Evolutionary conservation across 1,140 invertebrate species (phyloP), one percentile per base, ranked within the genome.

Genomic region (Chrysomallon squamiferum): DNA sequence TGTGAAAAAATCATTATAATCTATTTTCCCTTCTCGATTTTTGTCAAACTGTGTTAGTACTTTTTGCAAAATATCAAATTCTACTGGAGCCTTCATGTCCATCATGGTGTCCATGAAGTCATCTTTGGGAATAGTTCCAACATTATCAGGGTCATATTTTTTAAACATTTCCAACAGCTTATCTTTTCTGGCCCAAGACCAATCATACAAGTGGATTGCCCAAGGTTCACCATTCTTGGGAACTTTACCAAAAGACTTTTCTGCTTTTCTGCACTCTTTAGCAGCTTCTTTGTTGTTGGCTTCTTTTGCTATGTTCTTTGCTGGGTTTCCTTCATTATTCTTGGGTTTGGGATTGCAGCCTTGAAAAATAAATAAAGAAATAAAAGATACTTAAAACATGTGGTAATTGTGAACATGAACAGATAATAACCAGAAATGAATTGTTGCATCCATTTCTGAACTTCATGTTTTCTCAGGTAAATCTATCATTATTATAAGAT

Each of bases 341-440:
- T 87, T 87, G 29, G 72, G 68, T 72, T 86, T 86, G 1, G 84
- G 83, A 72, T 87, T 87, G 59, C 84, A 85, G 49, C 85, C 85
- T 86, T 59, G 2, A 15, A 63, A 65, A 47, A 62, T 32, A 47
- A 18, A 13, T 11, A 43, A n/a, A 13, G 41, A 1, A n/a, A n/a
- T n/a, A n/a, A n/a, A n/a, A n/a, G n/a, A n/a, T n/a, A n/a, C n/a
- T n/a, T n/a, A n/a, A n/a, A n/a, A n/a, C n/a, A n/a, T n/a, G n/a
- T n/a, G n/a, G n/a, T n/a, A n/a, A n/a, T n/a, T n/a, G n/a, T n/a
- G n/a, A n/a, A n/a, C n/a, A n/a, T n/a, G n/a, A n/a, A n/a, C n/a
- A n/a, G n/a, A n/a, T n/a, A n/a, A n/a, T n/a, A n/a, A n/a, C n/a
- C n/a, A n/a, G n/a, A n/a, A n/a, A n/a, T n/a, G n/a, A n/a, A n/a